These are phyloP conservation scores for Cremastinae sp. DNA, from an alignment of 2,888 invertebrate species.

Conservation along the genomic window DNA sequence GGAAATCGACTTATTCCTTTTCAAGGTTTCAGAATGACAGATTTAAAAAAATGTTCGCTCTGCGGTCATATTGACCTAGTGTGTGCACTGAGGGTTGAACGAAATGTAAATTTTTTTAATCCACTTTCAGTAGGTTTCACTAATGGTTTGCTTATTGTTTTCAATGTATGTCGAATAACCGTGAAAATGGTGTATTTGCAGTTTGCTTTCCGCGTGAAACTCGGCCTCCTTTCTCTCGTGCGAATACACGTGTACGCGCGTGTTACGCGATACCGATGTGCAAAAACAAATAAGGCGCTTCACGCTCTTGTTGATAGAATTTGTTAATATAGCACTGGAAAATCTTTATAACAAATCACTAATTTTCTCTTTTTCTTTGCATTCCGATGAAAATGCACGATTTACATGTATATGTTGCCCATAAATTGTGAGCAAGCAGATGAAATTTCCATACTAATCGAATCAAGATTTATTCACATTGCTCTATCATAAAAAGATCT, in stretches of 20 bases:
- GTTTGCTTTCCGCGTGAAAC: conserved; percentile 35
- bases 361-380: conserved; percentile 41
- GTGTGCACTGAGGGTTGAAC: too few relatives aligned
- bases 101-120: too few relatives aligned
- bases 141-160: neutral
- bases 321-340: neutral
- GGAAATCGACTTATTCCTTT: too few relatives aligned
- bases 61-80: too few relatives aligned
- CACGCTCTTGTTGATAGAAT: conserved; percentile 54
- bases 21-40: too few relatives aligned
- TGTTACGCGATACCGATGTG: conserved; percentile 12
- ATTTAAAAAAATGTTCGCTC: too few relatives aligned
- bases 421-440: conserved; percentile 11
- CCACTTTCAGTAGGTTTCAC: too few relatives aligned
- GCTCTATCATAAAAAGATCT: too few relatives aligned
- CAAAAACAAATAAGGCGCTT: conserved; percentile 35
- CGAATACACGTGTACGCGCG: conserved; percentile 9
- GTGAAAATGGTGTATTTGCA: conserved; percentile 22
- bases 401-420: neutral
- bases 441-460: conserved; percentile 7
- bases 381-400: neutral
- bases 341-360: conserved; percentile 11
- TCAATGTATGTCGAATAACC: neutral
- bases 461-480: too few relatives aligned
- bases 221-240: conserved; percentile 49